Percentiles rank a stretch among this genome's conserved stretches.
These are phyloP conservation scores for Anthonomus grandis DNA, from an alignment of 1,140 invertebrate genomes.

Conservation along the genomic window DNA sequence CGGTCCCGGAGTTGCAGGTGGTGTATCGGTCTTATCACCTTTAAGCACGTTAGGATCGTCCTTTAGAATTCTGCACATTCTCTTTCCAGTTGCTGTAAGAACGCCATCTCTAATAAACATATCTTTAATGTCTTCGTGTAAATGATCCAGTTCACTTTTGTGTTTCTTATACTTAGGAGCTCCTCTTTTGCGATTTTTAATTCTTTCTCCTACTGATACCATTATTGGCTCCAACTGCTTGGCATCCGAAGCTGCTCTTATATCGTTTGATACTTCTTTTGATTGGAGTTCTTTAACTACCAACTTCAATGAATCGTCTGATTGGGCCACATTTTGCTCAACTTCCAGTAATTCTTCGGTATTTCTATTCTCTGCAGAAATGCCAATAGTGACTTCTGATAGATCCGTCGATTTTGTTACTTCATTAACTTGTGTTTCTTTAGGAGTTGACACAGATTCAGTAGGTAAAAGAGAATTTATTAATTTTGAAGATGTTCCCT, in stretches of 20 bases:
- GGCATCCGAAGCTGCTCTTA: neutral
- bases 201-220: conserved; percentile 36
- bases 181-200: conserved; percentile 34
- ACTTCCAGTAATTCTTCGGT: neutral
- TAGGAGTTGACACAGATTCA: neutral
- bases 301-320: too few relatives aligned
- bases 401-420: neutral
- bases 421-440: conserved; percentile 13
- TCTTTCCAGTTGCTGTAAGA: conserved; percentile 53
- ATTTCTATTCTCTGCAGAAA: neutral
- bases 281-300: neutral
- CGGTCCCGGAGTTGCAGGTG: neutral
- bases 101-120: conserved; percentile 65
- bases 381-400: neutral
- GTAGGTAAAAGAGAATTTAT: too few relatives aligned
- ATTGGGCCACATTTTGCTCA: too few relatives aligned
- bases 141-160: conserved; percentile 55
- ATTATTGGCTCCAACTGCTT: conserved; percentile 12
- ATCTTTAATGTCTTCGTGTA: conserved; percentile 65
- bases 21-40: neutral
- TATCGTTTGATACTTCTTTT: neutral
- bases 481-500: neutral
- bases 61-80: conserved; percentile 52
- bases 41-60: conserved; percentile 25
- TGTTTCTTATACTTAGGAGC: conserved; percentile 28